These are phyloP conservation scores for Corticium candelabrum DNA, from an alignment of 37 sponge, comb jelly and placozoan genomes.

Conservation along the genomic window DNA sequence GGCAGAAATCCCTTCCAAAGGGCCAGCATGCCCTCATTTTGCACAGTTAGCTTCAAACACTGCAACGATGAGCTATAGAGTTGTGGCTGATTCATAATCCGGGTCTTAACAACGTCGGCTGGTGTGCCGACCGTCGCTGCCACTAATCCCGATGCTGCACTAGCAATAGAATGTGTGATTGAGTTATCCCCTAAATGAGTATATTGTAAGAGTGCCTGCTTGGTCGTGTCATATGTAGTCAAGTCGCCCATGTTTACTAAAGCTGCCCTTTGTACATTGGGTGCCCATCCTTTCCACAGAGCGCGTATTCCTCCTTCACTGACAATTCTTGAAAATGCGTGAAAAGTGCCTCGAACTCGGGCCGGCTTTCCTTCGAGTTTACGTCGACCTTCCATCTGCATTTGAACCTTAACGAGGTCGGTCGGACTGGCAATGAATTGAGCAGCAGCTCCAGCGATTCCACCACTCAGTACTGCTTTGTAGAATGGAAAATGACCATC, in stretches of 20 bases:
- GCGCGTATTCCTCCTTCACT: constrained; percentile 45
- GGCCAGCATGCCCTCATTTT: constrained; percentile 61
- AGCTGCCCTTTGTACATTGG: constrained; percentile 79
- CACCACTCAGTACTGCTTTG: constrained; percentile 70
- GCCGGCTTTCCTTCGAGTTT: constrained; percentile 37
- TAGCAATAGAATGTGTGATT: constrained; percentile 51
- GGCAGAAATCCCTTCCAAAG: constrained; percentile 85
- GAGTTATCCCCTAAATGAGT: constrained; percentile 46
- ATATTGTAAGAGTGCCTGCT: constrained; percentile 43
- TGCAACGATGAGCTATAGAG: neutral
- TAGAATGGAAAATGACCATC: constrained; percentile 18
- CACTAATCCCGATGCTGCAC: constrained; percentile 47
- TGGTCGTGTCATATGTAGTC: constrained; percentile 70
- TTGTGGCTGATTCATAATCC: constrained; percentile 80
- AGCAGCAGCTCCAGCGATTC: constrained; percentile 50
- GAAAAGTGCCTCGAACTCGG: constrained; percentile 26
- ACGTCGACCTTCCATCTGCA: constrained; percentile 80
- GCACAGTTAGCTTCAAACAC: constrained; percentile 12
- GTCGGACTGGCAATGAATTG: constrained; percentile 84
- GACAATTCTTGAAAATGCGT: constrained; percentile 53
- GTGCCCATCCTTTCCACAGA: constrained; percentile 78
- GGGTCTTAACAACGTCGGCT: constrained; percentile 74
- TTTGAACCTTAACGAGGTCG: constrained; percentile 66
- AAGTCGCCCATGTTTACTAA: constrained; percentile 76
- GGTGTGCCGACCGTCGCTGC: constrained; percentile 59